Evolutionary conservation across 2,797 vertebrate species (phyloP), one percentile per base, ranked within the genome.

Genomic region (Hydrolagus colliei): DNA sequence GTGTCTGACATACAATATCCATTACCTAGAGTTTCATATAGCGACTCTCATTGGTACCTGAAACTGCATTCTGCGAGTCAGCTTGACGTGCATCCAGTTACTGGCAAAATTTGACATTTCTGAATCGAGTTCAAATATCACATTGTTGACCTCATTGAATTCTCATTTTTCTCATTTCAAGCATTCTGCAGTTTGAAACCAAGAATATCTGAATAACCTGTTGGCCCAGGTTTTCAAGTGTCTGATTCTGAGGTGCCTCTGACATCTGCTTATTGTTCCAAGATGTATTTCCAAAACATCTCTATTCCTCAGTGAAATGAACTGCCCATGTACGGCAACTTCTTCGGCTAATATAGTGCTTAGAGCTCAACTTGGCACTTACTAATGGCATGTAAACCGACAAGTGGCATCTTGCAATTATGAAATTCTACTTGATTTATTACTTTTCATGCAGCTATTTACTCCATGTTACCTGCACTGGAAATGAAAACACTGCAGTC

Each of bases 371-470:
- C 32, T 18, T 76, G 74, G 74, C 74, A 76, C 32, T 76, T 52
- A 76, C 20, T 76, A 41, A 76, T 59, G 20, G 52, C 5, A 14
- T 76, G 74, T 76, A 20, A 76, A 61, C 18, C 75, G 11, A 3
- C n/a, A 35, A 20, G 22, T 67, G 27, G 63, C 61, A 80, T 67
- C 13, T 32, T 80, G 22, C 4, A 32, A 80, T 32, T 67, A 22
- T 77, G 41, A 59, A 77, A n/a, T 77, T 77, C n/a, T n/a, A 76
- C 41, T 77, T 77, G 41, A 77, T 16, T 77, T 77, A 61, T 77
- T 80, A 35, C 62, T 80, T 80, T 80, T 80, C 67, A 35, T 67
- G 78, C 78, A 16, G 22, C 12, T 80, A 80, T 80, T 80, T 80
- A 79, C 14, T 27, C 22, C 78, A 65, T 6, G 67, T 80, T 63